Percentiles rank a stretch among this genome's conserved stretches.
Evolutionary conservation across 2,797 vertebrate species (phyloP).

Genomic region (Pachyuromys duprasi): DNA sequence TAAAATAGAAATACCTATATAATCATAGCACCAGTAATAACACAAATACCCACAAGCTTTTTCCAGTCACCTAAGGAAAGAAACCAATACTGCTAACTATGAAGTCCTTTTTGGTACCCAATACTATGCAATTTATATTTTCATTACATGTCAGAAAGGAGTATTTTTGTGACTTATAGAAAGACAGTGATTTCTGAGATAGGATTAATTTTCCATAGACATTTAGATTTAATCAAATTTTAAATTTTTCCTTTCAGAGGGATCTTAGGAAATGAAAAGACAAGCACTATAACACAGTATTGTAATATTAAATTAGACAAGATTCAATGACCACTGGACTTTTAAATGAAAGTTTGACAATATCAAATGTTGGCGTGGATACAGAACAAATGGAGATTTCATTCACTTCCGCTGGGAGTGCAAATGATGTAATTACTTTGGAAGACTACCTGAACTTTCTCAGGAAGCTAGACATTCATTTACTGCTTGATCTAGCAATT

Average conservation of each 20-base stretch:
- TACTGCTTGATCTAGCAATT: neutral
- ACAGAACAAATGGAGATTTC: neutral
- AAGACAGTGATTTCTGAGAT: conserved; percentile 32
- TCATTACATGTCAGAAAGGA: neutral
- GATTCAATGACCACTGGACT: neutral
- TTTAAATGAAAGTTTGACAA: neutral
- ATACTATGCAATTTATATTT: neutral
- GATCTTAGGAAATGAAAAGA: neutral
- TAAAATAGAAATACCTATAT: neutral
- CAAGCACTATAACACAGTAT: neutral
- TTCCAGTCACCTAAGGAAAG: neutral
- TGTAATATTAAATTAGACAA: neutral
- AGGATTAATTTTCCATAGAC: neutral
- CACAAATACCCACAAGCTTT: neutral
- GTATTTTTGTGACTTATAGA: neutral
- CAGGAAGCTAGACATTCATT: neutral
- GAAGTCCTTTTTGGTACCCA: neutral
- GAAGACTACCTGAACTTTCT: neutral
- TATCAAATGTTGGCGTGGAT: neutral
- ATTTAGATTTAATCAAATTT: neutral
- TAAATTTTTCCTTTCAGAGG: neutral
- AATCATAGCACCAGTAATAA: neutral
- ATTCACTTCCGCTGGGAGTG: neutral
- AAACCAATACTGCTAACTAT: neutral
- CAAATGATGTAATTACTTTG: neutral